phyloP scores from a whole-genome alignment of 2,797 vertebrate genomes.

The Emydoidea blandingii region DNA sequence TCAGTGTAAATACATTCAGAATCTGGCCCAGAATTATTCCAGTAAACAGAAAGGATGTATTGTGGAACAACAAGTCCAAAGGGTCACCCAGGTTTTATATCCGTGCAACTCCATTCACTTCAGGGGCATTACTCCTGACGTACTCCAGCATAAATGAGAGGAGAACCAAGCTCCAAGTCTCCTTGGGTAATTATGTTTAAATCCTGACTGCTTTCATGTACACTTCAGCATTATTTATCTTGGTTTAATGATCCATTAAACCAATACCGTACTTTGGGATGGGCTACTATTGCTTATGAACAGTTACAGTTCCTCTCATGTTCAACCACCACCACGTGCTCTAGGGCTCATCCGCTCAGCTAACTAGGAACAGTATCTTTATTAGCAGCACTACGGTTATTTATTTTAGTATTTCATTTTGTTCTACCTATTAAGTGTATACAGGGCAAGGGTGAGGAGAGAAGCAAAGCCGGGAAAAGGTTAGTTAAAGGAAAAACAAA shows the following conservation, averaged over 20 bases:
- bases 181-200: constrained; percentile 37
- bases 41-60: neutral
- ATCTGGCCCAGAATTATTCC: accelerated
- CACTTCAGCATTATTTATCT: constrained; percentile 66
- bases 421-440: neutral
- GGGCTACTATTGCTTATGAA: constrained; percentile 45
- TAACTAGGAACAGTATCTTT: neutral
- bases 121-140: neutral
- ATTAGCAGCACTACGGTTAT: neutral
- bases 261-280: constrained; percentile 71
- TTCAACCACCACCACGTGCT: accelerated
- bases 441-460: neutral
- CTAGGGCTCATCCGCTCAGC: neutral
- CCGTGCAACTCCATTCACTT: neutral
- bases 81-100: neutral
- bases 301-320: neutral
- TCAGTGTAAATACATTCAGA: neutral
- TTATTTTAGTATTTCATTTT: neutral
- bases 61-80: neutral
- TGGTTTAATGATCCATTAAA: constrained; percentile 69
- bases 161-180: constrained; percentile 36
- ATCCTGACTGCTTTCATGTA: constrained; percentile 23
- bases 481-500: neutral
- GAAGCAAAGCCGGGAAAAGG: neutral
- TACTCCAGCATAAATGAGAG: neutral